A percentile compares a stretch with the other conserved stretches of the same genome.
Conservation (phyloP, 2,888 invertebrate species). For the Parnassius mnemosyne region DNA sequence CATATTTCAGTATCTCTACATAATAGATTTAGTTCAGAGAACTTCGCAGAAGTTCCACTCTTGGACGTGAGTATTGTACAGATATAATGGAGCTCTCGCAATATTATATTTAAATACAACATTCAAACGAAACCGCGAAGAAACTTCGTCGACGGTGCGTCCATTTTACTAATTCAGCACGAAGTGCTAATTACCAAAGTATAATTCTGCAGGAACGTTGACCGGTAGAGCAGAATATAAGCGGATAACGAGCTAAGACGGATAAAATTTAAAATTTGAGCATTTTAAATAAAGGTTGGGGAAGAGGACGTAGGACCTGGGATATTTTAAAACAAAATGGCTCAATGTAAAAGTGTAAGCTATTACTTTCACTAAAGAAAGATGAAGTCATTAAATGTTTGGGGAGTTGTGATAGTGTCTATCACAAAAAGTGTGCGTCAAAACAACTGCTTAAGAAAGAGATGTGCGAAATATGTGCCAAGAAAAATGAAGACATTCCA, state of each 20-base stretch:
- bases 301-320: no score
- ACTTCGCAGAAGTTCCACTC: not conserved
- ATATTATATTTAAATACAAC: constrained; percentile 17
- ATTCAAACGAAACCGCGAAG: constrained; percentile 19
- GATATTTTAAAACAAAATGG: no score
- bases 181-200: constrained; percentile 42
- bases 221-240: not conserved
- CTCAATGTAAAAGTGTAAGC: no score
- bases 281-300: no score
- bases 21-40: not conserved
- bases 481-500: no score
- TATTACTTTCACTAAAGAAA: no score
- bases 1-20: not conserved
- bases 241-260: not conserved
- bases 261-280: no score
- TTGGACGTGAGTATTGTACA: not conserved
- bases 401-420: no score
- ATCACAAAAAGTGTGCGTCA: no score
- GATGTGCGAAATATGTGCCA: no score
- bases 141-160: constrained; percentile 26
- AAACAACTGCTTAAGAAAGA: no score
- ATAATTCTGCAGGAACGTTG: constrained; percentile 22
- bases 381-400: no score
- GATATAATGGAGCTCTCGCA: constrained; percentile 1
- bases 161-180: constrained; percentile 38